A percentile compares a stretch with the other conserved stretches of the same genome.
phyloP scores from a whole-genome alignment of 2,113 vertebrate species.

The Nothobranchius kuhntae region DNA sequence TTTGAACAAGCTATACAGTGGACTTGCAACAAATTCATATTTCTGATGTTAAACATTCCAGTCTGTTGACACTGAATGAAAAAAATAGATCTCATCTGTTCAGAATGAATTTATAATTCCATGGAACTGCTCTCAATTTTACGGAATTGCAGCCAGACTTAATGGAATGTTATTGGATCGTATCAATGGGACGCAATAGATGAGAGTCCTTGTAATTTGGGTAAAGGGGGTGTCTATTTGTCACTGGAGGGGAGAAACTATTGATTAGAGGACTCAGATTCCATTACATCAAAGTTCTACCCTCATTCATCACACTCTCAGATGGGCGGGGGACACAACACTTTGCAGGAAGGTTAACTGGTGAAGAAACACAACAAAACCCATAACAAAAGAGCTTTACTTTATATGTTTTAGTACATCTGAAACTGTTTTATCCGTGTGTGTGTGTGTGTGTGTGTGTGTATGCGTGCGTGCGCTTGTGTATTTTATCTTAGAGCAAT shows the following conservation, averaged over 20 bases:
- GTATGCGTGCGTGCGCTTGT: conserved; percentile 21
- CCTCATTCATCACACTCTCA: conserved; percentile 70
- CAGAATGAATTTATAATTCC: conserved; percentile 63
- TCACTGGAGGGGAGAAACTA: conserved; percentile 78
- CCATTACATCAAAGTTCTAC: conserved; percentile 67
- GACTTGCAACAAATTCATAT: conserved; percentile 8
- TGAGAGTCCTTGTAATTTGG: conserved; percentile 71
- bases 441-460: conserved; percentile 29
- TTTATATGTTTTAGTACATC: background rate
- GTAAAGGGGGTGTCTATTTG: conserved; percentile 73
- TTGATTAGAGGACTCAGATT: conserved; percentile 79
- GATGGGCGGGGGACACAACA: conserved; percentile 42
- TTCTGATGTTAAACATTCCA: conserved; percentile 9
- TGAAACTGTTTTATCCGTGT: conserved; percentile 1
- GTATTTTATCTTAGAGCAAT: conserved; percentile 32
- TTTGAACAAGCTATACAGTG: too few species aligned
- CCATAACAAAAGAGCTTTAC: background rate
- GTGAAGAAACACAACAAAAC: conserved; percentile 6
- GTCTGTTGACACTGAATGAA: conserved; percentile 9
- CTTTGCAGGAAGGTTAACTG: conserved; percentile 42
- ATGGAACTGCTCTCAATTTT: conserved; percentile 73
- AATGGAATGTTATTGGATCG: conserved; percentile 75
- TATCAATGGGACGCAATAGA: conserved; percentile 71
- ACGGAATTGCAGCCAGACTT: conserved; percentile 62
- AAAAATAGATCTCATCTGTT: conserved; percentile 37